Percentiles rank a stretch among this genome's conserved stretches.
Evolutionary conservation across 2,888 invertebrate species (phyloP).

Genomic region (Carcina quercana): DNA sequence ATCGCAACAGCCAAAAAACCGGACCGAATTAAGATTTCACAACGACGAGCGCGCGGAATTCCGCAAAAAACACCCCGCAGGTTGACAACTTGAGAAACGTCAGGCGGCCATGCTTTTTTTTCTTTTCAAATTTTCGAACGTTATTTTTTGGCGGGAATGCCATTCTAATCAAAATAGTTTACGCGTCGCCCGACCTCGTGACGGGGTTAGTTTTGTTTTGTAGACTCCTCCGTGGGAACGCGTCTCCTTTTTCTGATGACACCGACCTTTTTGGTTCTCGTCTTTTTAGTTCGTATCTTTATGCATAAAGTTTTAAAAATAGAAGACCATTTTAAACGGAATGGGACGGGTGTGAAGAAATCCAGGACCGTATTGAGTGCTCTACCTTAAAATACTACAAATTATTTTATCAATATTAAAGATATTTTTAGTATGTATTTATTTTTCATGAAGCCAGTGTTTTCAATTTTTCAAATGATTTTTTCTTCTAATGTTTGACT

Average conservation of each 20-base stretch:
- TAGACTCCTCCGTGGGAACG: conserved; percentile 44
- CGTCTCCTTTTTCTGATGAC: conserved; percentile 31
- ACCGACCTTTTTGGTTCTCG: conserved; percentile 20
- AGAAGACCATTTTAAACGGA: too few species aligned
- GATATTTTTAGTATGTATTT: too few species aligned
- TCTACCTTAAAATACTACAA: too few species aligned
- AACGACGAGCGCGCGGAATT: conserved; percentile 51
- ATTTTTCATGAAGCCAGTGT: too few species aligned
- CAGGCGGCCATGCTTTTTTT: conserved; percentile 46
- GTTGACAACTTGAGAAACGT: conserved; percentile 67
- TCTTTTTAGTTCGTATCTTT: conserved; percentile 1
- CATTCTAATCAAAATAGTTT: conserved; percentile 75
- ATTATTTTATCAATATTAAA: too few species aligned
- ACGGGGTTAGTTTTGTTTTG: conserved; percentile 39
- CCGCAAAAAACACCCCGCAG: conserved; percentile 52
- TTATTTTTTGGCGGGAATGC: conserved; percentile 59
- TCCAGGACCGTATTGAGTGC: too few species aligned
- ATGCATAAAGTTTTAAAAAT: conserved; percentile 7
- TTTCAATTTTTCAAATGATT: too few species aligned
- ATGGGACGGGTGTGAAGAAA: too few species aligned
- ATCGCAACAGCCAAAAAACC: conserved; percentile 39
- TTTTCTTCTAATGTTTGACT: too few species aligned
- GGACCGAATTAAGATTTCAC: conserved; percentile 67
- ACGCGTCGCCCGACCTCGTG: conserved; percentile 43
- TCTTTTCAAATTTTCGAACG: too few species aligned